Evolutionary conservation across 2,797 vertebrate species (phyloP).

Genomic region (Chromobotia macracanthus): DNA sequence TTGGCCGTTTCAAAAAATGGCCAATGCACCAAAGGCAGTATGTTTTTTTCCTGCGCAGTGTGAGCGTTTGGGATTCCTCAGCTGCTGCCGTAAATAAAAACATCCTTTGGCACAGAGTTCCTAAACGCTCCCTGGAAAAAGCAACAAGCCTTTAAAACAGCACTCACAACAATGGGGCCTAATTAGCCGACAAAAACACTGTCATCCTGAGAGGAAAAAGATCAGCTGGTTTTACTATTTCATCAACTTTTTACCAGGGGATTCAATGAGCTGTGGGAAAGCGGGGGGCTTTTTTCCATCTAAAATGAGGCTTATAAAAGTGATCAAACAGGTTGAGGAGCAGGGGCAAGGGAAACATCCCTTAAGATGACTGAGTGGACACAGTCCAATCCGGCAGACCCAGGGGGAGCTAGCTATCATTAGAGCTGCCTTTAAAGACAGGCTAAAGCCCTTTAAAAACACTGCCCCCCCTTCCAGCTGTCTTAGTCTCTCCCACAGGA

Average conservation of each 20-base stretch:
- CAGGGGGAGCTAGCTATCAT: slow-evolving; percentile 50
- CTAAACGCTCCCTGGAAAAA: slow-evolving; percentile 68
- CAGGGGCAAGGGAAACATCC: slow-evolving; percentile 49
- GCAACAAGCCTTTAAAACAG: slow-evolving; percentile 75
- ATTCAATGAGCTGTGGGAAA: slow-evolving; percentile 57
- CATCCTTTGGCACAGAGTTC: slow-evolving; percentile 75
- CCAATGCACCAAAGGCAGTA: slow-evolving; percentile 15
- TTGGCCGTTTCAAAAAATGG: no score
- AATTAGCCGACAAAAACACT: slow-evolving; percentile 80
- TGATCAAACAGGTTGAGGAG: slow-evolving; percentile 61
- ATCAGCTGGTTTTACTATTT: slow-evolving; percentile 64
- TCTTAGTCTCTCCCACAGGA: slow-evolving; percentile 59
- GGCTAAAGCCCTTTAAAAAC: slow-evolving; percentile 54
- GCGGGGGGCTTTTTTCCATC: slow-evolving; percentile 41
- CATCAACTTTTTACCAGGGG: slow-evolving; percentile 57
- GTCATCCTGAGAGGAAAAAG: slow-evolving; percentile 66
- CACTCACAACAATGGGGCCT: slow-evolving; percentile 80
- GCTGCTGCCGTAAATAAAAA: slow-evolving; percentile 78
- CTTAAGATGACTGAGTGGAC: slow-evolving; percentile 58
- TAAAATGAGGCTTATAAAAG: slow-evolving; percentile 59
- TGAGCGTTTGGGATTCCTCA: slow-evolving; percentile 52
- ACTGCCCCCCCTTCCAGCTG: slow-evolving; percentile 40
- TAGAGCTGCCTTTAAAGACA: slow-evolving; percentile 56
- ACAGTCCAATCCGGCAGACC: slow-evolving; percentile 49
- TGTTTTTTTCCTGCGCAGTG: slow-evolving; percentile 4